These are phyloP conservation scores for Rhea pennata DNA, from an alignment of 2,113 vertebrate species.

Conservation along the genomic window DNA sequence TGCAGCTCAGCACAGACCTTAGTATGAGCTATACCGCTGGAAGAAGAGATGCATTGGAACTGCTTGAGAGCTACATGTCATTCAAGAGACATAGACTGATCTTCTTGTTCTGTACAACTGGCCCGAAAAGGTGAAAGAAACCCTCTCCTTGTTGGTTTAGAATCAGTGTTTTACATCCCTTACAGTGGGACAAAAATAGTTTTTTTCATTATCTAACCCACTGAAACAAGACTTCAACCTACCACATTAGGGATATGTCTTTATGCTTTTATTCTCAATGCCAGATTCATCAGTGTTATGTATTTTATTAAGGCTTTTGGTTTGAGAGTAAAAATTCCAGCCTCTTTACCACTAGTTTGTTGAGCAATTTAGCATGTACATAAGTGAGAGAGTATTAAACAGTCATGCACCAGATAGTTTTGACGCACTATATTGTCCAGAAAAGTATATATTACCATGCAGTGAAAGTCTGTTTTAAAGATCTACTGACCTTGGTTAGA, in stretches of 20 bases:
- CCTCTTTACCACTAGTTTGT: not conserved
- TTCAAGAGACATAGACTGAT: not conserved
- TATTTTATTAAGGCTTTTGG: not conserved
- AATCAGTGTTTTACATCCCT: not conserved
- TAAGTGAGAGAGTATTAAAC: not conserved
- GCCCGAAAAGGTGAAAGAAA: not conserved
- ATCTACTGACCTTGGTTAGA: not conserved
- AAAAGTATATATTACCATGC: not conserved
- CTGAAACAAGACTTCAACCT: not conserved
- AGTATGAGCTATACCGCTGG: not conserved
- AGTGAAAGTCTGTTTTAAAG: not conserved
- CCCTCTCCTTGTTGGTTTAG: not conserved
- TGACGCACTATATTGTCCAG: not conserved
- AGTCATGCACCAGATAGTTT: not conserved
- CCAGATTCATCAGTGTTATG: not conserved
- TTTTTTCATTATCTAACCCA: not conserved
- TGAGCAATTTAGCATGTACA: not conserved
- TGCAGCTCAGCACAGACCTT: not conserved
- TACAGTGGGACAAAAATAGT: not conserved
- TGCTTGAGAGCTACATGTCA: not conserved
- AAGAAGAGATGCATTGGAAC: not conserved
- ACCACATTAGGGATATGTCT: not conserved
- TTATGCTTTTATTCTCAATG: not conserved
- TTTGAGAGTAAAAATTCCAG: not conserved
- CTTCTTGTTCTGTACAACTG: not conserved